Evolutionary conservation across 2,888 invertebrate genomes (phyloP).

Genomic region (Adineta ricciae): DNA sequence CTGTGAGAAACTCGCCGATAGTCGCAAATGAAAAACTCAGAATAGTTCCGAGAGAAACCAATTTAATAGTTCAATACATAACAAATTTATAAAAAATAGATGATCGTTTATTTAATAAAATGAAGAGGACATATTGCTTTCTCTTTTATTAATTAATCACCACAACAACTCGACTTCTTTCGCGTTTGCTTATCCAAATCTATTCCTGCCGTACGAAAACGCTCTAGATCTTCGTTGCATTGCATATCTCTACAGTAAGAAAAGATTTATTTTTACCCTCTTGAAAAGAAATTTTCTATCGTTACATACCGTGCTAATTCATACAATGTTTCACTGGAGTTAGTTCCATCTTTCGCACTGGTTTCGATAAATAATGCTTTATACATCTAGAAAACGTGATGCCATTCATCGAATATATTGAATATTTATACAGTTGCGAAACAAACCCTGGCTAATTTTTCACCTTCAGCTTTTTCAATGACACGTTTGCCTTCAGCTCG

Average conservation of each 20-base stretch:
- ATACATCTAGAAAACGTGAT: constrained; percentile 42
- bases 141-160: too few relatives aligned
- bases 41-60: too few relatives aligned
- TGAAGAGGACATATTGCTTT: too few relatives aligned
- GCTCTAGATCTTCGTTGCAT: constrained; percentile 1
- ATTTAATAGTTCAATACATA: not conserved
- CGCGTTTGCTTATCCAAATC: not conserved
- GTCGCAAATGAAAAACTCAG: too few relatives aligned
- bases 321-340: constrained; percentile 43
- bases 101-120: too few relatives aligned
- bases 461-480: constrained; percentile 50
- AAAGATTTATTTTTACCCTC: not conserved
- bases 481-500: constrained; percentile 39
- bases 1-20: too few relatives aligned
- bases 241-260: not conserved
- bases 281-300: not conserved
- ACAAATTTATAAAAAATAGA: not conserved
- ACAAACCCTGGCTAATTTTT: constrained; percentile 50
- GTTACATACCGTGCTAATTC: constrained; percentile 46
- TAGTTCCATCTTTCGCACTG: constrained; percentile 47
- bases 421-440: not conserved
- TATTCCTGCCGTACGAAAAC: not conserved
- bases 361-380: constrained; percentile 48
- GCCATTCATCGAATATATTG: not conserved
- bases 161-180: not conserved